Evolutionary conservation across 1,140 invertebrate genomes (phyloP).

Genomic region (Mycetomoellerius zeteki): DNA sequence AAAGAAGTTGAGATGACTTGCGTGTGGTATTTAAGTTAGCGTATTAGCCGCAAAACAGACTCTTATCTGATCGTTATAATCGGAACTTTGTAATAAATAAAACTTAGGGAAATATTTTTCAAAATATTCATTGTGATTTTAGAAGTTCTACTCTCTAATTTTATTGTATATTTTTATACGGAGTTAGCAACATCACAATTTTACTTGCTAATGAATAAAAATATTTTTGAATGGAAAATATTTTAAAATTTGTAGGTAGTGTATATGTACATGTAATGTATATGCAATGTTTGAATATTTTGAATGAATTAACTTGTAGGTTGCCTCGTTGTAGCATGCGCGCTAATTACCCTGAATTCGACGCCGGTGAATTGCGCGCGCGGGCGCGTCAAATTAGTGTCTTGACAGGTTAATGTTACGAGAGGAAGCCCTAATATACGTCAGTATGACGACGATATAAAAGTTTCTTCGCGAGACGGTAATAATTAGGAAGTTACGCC

Average conservation of each 20-base stretch:
- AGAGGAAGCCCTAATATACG: slow-evolving; percentile 25
- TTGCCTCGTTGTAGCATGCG: background rate
- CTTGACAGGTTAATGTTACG: slow-evolving; percentile 10
- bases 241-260: background rate
- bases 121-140: background rate
- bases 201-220: slow-evolving; percentile 17
- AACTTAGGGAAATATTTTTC: background rate
- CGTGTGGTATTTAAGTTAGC: background rate
- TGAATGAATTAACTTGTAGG: slow-evolving; percentile 12
- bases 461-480: slow-evolving; percentile 46
- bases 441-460: slow-evolving; percentile 40
- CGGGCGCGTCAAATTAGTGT: slow-evolving; percentile 21
- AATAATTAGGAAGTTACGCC: slow-evolving; percentile 57
- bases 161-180: background rate
- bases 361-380: background rate
- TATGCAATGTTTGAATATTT: slow-evolving; percentile 3
- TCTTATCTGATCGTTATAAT: background rate
- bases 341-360: slow-evolving; percentile 50
- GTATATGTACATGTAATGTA: background rate
- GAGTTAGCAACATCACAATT: background rate
- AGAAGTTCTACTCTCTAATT: background rate
- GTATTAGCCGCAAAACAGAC: background rate
- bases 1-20: background rate
- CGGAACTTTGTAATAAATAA: background rate
- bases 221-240: background rate